phyloP scores from a whole-genome alignment of 2,888 invertebrate genomes.

The Corbicula japonica region DNA sequence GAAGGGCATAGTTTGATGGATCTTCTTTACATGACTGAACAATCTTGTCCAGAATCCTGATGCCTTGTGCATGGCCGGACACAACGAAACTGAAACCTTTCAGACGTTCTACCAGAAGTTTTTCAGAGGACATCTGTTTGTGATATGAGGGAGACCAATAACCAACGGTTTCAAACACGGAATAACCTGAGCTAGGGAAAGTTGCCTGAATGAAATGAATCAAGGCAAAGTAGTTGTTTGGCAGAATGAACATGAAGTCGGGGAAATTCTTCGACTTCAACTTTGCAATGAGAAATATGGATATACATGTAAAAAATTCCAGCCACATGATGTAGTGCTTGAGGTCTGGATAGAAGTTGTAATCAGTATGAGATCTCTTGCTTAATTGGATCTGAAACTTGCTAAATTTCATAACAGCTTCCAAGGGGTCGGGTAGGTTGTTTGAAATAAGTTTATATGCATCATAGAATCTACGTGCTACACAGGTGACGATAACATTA shows the following conservation, averaged over 20 bases:
- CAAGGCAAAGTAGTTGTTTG: constrained; percentile 64
- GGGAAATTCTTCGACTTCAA: constrained; percentile 39
- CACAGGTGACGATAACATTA: constrained; percentile 50
- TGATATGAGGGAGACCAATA: constrained; percentile 35
- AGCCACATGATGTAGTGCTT: constrained; percentile 73
- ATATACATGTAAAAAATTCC: constrained; percentile 70
- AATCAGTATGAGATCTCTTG: constrained; percentile 33
- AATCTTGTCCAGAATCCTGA: constrained; percentile 49
- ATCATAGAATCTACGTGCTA: constrained; percentile 64
- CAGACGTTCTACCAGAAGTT: constrained; percentile 46
- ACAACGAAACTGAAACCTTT: constrained; percentile 55
- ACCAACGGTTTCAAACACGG: constrained; percentile 30
- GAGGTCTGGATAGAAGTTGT: constrained; percentile 66
- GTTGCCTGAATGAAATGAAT: constrained; percentile 66
- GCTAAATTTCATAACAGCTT: constrained; percentile 72
- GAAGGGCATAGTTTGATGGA: constrained; percentile 42
- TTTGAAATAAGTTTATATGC: constrained; percentile 52
- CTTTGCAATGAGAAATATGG: constrained; percentile 68
- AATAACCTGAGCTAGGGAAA: constrained; percentile 41
- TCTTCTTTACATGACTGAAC: constrained; percentile 29
- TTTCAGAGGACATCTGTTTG: not conserved
- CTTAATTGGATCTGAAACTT: constrained; percentile 68
- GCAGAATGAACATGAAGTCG: constrained; percentile 61
- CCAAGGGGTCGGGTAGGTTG: constrained; percentile 61
- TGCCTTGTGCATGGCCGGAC: constrained; percentile 41